Evolutionary conservation across 2,113 vertebrate species (phyloP).

Genomic region (Dromas ardeola): DNA sequence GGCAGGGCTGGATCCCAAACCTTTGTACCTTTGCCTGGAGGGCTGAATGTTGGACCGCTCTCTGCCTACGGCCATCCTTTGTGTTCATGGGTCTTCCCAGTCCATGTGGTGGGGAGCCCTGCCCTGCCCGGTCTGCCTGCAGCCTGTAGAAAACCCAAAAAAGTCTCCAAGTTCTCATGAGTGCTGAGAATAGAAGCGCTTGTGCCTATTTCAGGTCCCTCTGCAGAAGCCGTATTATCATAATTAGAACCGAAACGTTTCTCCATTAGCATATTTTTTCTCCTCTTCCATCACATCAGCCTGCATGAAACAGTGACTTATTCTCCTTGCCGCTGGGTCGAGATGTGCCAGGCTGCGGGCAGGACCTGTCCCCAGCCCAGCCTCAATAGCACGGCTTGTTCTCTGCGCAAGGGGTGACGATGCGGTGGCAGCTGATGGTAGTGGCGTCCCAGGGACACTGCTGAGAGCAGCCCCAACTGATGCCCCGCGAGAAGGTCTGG

Average conservation of each 20-base stretch:
- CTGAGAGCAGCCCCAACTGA: background rate
- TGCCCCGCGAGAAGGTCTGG: background rate
- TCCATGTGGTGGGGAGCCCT: background rate
- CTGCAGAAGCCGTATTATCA: background rate
- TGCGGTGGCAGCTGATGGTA: background rate
- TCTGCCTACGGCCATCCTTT: background rate
- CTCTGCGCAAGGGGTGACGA: background rate
- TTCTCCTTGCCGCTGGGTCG: background rate
- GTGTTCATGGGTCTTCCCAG: background rate
- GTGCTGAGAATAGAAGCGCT: background rate
- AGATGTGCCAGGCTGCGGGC: constrained; percentile 37
- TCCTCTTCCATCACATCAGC: constrained; percentile 21
- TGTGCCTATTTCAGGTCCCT: constrained; percentile 14
- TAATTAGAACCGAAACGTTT: constrained; percentile 7
- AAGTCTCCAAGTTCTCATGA: background rate
- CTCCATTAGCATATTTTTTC: constrained; percentile 17
- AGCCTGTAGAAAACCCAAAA: background rate
- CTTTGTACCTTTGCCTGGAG: background rate
- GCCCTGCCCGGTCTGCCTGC: background rate
- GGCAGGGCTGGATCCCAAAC: background rate
- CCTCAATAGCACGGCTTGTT: constrained; percentile 37
- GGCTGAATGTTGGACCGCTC: background rate
- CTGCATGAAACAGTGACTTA: constrained; percentile 14
- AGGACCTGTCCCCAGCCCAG: background rate
- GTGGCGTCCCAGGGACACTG: background rate